Percentiles rank a stretch among this genome's conserved stretches.
Conservation (phyloP, 2,888 invertebrate species). For the Rhamphomyia laevipes region DNA sequence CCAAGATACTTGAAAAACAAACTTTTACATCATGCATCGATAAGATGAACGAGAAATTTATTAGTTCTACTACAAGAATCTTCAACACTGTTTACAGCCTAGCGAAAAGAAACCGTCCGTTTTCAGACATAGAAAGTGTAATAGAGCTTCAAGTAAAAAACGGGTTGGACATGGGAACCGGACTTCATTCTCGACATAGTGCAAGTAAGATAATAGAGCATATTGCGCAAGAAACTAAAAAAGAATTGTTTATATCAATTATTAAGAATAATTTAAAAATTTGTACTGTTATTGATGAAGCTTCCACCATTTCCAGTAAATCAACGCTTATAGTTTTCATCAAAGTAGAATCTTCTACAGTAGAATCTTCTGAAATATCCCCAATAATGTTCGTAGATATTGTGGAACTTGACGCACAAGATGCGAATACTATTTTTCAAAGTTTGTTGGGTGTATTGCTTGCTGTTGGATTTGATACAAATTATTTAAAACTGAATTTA, state of each 20-base stretch:
- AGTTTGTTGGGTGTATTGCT: background rate
- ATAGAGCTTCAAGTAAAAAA: background rate
- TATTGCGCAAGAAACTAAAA: background rate
- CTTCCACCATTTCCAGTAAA: background rate
- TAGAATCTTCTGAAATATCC: constrained; percentile 1
- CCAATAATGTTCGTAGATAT: background rate
- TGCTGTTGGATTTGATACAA: background rate
- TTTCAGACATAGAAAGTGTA: background rate
- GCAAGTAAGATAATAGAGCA: background rate
- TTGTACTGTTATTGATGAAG: background rate
- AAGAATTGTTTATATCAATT: background rate
- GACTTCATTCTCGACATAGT: background rate
- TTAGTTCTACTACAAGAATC: background rate
- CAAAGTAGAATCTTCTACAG: background rate
- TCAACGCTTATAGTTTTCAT: background rate
- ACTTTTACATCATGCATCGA: background rate
- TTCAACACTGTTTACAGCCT: background rate
- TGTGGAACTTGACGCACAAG: background rate
- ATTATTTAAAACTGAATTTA: background rate
- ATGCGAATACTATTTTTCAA: background rate
- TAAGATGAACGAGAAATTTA: background rate
- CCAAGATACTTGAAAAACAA: background rate
- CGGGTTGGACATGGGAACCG: background rate
- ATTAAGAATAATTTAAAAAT: background rate
- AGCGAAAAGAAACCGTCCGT: background rate